A percentile compares a stretch with the other conserved stretches of the same genome.
phyloP scores from a whole-genome alignment of 2,888 invertebrate genomes.

The Agrotis puta region DNA sequence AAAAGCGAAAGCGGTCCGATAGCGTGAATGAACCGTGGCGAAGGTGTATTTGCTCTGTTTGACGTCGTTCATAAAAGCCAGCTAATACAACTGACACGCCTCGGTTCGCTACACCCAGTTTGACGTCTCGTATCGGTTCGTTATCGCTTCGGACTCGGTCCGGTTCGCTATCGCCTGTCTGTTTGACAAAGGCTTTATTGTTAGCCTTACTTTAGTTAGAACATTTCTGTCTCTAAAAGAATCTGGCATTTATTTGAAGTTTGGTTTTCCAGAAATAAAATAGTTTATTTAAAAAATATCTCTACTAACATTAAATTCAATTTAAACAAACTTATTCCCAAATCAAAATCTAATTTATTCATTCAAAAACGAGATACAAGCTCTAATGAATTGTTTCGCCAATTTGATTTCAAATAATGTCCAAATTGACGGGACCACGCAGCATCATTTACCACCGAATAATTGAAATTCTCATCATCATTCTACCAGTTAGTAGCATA shows the following conservation, averaged over 20 bases:
- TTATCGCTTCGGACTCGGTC: too few species aligned
- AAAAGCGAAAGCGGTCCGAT: too few species aligned
- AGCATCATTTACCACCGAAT: conserved; percentile 21
- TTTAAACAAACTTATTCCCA: not conserved
- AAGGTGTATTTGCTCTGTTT: too few species aligned
- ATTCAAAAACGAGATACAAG: conserved; percentile 9
- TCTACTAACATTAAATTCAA: not conserved
- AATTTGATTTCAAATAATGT: conserved; percentile 39
- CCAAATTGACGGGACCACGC: conserved; percentile 16
- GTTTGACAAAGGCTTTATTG: too few species aligned
- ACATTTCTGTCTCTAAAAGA: not conserved
- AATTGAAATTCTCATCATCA: conserved; percentile 31
- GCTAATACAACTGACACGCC: too few species aligned
- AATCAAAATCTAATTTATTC: conserved; percentile 4
- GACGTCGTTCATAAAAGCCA: too few species aligned
- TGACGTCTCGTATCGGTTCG: too few species aligned
- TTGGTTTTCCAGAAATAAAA: not conserved
- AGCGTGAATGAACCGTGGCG: too few species aligned
- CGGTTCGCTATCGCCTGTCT: too few species aligned
- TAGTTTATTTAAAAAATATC: not conserved
- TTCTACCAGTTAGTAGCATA: too few species aligned
- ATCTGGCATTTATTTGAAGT: not conserved
- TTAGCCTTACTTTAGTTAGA: not conserved
- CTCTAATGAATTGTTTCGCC: conserved; percentile 25
- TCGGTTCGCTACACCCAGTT: too few species aligned